Conservation (phyloP, 2,797 vertebrate genomes). For the Xenops minutus region DNA sequence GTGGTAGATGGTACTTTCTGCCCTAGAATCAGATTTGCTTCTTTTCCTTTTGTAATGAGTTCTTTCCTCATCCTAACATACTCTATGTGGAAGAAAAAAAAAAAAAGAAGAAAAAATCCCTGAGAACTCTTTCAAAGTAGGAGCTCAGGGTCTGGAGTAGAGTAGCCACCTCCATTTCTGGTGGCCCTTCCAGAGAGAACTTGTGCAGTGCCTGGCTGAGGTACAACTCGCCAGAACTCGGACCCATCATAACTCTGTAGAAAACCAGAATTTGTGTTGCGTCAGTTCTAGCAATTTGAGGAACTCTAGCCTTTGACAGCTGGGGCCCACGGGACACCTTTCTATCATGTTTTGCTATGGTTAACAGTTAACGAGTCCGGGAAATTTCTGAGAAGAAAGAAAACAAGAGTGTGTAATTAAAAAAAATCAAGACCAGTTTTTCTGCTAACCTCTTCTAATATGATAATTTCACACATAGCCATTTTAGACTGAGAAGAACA, state of each 20-base stretch:
- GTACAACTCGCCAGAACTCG: not conserved
- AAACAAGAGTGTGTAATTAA: not conserved
- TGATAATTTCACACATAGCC: not conserved
- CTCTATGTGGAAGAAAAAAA: not conserved
- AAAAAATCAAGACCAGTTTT: not conserved
- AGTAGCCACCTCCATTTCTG: not conserved
- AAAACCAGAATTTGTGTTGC: not conserved
- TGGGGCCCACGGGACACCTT: not conserved
- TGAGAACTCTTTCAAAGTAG: not conserved
- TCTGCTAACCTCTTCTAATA: not conserved
- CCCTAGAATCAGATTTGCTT: not conserved
- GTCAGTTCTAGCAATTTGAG: not conserved
- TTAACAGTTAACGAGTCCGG: not conserved
- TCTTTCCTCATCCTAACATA: not conserved
- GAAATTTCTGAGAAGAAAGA: not conserved
- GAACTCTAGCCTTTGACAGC: not conserved
- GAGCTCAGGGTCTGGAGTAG: not conserved
- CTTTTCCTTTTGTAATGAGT: not conserved
- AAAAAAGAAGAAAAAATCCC: not conserved
- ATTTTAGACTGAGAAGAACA: not conserved
- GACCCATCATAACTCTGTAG: not conserved
- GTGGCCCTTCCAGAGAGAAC: not conserved
- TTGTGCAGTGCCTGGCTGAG: not conserved
- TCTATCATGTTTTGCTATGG: accelerated
- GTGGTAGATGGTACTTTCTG: not conserved